Conservation (phyloP, 1,140 invertebrate genomes). For the Zaprionus davidi region DNA sequence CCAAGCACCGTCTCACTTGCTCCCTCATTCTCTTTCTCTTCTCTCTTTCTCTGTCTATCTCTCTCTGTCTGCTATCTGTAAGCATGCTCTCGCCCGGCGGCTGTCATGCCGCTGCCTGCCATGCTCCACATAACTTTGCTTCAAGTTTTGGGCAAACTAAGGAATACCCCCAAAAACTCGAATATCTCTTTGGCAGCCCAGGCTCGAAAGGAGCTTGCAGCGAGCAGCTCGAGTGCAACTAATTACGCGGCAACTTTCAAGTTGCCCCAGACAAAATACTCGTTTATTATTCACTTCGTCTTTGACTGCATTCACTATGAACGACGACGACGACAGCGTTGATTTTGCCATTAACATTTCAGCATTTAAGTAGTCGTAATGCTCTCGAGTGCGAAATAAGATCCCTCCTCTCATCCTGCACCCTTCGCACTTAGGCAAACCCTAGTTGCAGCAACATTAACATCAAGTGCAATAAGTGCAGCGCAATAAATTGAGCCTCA, state of each 20-base stretch:
- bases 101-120: constrained; percentile 40
- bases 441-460: constrained; percentile 11
- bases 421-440: neutral
- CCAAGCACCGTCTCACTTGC: neutral
- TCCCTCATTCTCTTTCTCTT: neutral
- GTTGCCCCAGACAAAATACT: constrained; percentile 55
- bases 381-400: constrained; percentile 27
- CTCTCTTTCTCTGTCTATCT: neutral
- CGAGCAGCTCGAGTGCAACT: constrained; percentile 69
- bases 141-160: constrained; percentile 36
- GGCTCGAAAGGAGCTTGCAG: neutral
- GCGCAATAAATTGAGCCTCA: constrained; percentile 5
- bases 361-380: constrained; percentile 36
- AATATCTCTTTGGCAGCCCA: constrained; percentile 31
- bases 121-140: constrained; percentile 62
- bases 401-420: neutral
- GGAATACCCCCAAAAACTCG: constrained; percentile 27
- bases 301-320: constrained; percentile 20
- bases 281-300: constrained; percentile 48
- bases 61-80: constrained; percentile 1
- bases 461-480: constrained; percentile 19
- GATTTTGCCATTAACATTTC: constrained; percentile 38
- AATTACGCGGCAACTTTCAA: constrained; percentile 65
- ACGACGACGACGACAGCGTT: constrained; percentile 7
- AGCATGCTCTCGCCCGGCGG: constrained; percentile 15